Conservation (phyloP, 2,888 invertebrate genomes). For the Aporophyla nigra region DNA sequence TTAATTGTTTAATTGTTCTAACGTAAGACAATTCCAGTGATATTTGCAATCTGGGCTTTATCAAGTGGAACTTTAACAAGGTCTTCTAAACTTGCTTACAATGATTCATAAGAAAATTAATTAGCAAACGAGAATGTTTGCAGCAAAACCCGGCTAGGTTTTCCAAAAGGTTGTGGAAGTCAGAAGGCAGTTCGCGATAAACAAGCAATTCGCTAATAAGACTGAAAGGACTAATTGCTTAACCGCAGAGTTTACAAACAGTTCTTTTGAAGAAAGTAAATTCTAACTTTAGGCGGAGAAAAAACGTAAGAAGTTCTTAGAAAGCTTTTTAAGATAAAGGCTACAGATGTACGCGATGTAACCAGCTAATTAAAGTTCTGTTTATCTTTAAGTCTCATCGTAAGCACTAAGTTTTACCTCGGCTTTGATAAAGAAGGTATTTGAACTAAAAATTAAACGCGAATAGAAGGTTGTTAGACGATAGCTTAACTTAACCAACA, state of each 20-base stretch:
- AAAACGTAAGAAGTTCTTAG: constrained; percentile 6
- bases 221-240: constrained; percentile 23
- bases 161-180: constrained; percentile 15
- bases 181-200: not conserved
- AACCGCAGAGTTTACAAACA: not conserved
- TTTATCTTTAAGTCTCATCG: constrained; percentile 14
- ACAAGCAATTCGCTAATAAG: constrained; percentile 23
- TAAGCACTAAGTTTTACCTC: constrained; percentile 2
- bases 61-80: not conserved
- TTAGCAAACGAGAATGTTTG: not conserved
- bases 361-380: constrained; percentile 35
- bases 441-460: not conserved
- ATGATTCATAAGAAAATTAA: constrained; percentile 8
- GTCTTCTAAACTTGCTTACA: not conserved
- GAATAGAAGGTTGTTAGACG: not conserved
- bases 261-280: constrained; percentile 18
- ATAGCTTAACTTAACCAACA: no score
- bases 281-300: constrained; percentile 6
- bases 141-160: not conserved
- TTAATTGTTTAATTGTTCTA: not conserved
- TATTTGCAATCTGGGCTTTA: not conserved
- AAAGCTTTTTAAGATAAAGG: constrained; percentile 25
- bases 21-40: constrained; percentile 19
- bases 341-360: constrained; percentile 3
- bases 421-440: not conserved